Percentiles rank a stretch among this genome's conserved stretches.
These are phyloP conservation scores for Mimumesa dahlbomi DNA, from an alignment of 2,888 invertebrate genomes.

Conservation along the genomic window DNA sequence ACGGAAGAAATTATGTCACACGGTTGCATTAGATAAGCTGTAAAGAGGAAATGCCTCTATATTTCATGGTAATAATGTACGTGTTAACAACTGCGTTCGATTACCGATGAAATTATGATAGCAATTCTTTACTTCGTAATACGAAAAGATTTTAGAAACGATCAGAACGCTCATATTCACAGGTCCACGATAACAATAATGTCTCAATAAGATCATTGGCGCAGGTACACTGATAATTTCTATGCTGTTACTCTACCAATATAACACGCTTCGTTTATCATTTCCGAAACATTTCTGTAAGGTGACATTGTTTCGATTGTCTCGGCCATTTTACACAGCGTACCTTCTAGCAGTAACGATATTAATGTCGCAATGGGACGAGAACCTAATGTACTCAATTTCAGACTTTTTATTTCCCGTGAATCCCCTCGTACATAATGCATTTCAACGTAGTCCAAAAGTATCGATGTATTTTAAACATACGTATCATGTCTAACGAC, in stretches of 20 bases:
- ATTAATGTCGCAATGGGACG: constrained; percentile 48
- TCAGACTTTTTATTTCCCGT: constrained; percentile 6
- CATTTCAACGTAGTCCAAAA: background rate
- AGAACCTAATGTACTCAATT: constrained; percentile 24
- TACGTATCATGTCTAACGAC: background rate
- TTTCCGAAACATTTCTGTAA: constrained; percentile 30
- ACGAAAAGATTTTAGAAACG: no score
- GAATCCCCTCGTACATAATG: constrained; percentile 5
- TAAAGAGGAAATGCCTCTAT: no score
- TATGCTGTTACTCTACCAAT: constrained; percentile 19
- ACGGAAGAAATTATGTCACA: no score
- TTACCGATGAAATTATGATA: background rate
- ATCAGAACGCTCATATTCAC: no score
- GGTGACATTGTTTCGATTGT: constrained; percentile 62
- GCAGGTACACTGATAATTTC: constrained; percentile 16
- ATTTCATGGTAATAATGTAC: no score
- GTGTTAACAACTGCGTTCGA: no score
- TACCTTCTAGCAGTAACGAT: constrained; percentile 51
- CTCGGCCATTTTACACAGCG: constrained; percentile 71
- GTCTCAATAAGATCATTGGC: constrained; percentile 18
- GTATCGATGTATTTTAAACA: background rate
- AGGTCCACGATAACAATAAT: no score
- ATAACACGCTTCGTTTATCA: background rate
- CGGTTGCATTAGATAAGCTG: no score
- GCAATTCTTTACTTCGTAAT: no score